Evolutionary conservation across 2,113 vertebrate species (phyloP), one percentile per base, ranked within the genome.

Genomic region (Ailuropoda melanoleuca): DNA sequence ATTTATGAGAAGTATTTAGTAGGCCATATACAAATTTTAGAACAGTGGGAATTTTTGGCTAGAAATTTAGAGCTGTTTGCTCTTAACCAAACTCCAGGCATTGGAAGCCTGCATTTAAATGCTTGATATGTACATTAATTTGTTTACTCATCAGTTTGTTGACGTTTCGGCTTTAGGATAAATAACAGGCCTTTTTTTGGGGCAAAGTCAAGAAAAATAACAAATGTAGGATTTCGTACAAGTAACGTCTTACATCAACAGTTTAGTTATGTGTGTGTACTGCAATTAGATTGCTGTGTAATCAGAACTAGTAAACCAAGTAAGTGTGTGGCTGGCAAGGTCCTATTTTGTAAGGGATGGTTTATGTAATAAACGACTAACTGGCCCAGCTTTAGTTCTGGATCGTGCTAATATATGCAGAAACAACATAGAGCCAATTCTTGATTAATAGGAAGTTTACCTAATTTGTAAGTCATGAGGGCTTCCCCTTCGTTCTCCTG

Each of bases 1-100:
- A 98, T 98, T 98, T 98, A 97, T 98, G 96, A 98, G 97, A 98
- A 93, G 92, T 97, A 87, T 98, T 94, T 98, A 94, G 93, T 98
- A 97, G 98, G 89, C 88, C 88, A 81, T 97, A 92, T 92, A 98
- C 88, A 98, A 97, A 98, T 98, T 98, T 98, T 97, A 97, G 93
- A 95, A 94, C 95, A 86, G 98, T 94, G 85, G 60, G 97, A 94
- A 96, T 95, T 98, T 97, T 98, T 98, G 98, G 96, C 93, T 97
- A 97, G 95, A 96, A 95, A 96, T 96, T 96, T 89, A 95, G 82
- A 88, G 89, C 81, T 97, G 56, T 97, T 98, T 98, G 97, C 37
- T 88, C 19, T 95, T 96, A 56, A 66, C 26, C 60, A 87, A 96
- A 90, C 31, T 4, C 5, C 68, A 89, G 77, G 34, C 50, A 81